phyloP scores from a whole-genome alignment of 1,140 invertebrate genomes.

The Hestina assimilis region DNA sequence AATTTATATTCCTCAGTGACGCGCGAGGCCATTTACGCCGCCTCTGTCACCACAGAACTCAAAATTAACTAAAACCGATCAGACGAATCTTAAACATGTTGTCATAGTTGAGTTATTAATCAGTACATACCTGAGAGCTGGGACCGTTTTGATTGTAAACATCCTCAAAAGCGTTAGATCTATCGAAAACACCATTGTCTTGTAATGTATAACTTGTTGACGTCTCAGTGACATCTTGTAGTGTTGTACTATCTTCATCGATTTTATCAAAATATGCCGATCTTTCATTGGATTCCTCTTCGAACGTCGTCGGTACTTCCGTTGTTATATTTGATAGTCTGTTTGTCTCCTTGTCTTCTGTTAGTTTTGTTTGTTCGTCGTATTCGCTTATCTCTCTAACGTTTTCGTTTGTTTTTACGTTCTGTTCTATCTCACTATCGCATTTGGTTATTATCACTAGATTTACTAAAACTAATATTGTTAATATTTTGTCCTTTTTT shows the following conservation, averaged over 20 bases:
- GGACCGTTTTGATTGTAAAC: constrained; percentile 27
- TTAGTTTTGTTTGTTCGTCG: not conserved
- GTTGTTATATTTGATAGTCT: too few relatives aligned
- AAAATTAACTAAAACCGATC: too few relatives aligned
- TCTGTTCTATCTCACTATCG: constrained; percentile 1
- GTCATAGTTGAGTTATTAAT: too few relatives aligned
- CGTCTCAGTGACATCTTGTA: constrained; percentile 31
- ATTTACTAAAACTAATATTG: constrained; percentile 23
- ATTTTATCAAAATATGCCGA: not conserved
- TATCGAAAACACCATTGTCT: constrained; percentile 43
- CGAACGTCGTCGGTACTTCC: not conserved
- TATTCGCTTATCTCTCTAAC: not conserved
- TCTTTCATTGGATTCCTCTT: constrained; percentile 1
- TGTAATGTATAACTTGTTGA: constrained; percentile 12
- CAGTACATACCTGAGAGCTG: constrained; percentile 24
- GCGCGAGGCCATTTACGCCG: too few relatives aligned
- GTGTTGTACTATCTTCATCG: constrained; percentile 12
- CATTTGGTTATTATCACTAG: constrained; percentile 10
- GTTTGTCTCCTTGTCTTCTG: not conserved
- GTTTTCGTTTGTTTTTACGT: not conserved
- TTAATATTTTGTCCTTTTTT: constrained; percentile 11
- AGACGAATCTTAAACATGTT: too few relatives aligned
- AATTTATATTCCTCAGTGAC: too few relatives aligned
- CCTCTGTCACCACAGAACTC: too few relatives aligned
- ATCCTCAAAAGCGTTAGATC: constrained; percentile 22